A percentile compares a stretch with the other conserved stretches of the same genome.
Conservation (phyloP, 1,140 invertebrate species). For the Macrobrachium rosenbergii region DNA sequence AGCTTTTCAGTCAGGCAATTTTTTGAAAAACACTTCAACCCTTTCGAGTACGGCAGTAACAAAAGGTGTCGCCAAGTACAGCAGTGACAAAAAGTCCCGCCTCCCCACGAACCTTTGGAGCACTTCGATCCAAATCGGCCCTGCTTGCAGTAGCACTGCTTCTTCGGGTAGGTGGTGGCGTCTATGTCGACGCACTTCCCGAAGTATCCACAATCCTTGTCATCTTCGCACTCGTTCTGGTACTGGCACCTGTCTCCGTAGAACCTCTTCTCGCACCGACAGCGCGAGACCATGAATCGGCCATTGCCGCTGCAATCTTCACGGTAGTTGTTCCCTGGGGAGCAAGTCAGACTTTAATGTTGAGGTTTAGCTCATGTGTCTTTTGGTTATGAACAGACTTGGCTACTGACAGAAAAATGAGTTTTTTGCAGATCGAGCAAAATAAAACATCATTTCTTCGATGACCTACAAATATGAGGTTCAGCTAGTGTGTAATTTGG, state of each 20-base stretch:
- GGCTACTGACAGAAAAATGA: no score
- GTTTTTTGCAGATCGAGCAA: no score
- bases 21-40: no score
- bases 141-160: slow-evolving; percentile 89
- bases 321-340: slow-evolving; percentile 74
- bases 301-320: slow-evolving; percentile 88
- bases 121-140: slow-evolving; percentile 81
- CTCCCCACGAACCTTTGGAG: slow-evolving; percentile 60
- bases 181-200: slow-evolving; percentile 86
- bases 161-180: slow-evolving; percentile 83
- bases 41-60: no score
- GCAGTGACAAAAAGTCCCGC: slow-evolving; percentile 20
- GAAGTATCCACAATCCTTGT: slow-evolving; percentile 86
- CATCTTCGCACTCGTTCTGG: slow-evolving; percentile 77
- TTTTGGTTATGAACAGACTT: no score
- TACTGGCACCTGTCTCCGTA: slow-evolving; percentile 74
- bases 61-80: not conserved
- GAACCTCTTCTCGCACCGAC: slow-evolving; percentile 86
- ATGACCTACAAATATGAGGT: no score
- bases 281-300: slow-evolving; percentile 79
- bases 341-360: not conserved
- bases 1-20: no score
- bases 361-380: no score
- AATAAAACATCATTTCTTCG: no score
- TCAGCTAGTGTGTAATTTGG: no score